phyloP scores from a whole-genome alignment of 2,113 vertebrate species.

The Equus quagga region DNA sequence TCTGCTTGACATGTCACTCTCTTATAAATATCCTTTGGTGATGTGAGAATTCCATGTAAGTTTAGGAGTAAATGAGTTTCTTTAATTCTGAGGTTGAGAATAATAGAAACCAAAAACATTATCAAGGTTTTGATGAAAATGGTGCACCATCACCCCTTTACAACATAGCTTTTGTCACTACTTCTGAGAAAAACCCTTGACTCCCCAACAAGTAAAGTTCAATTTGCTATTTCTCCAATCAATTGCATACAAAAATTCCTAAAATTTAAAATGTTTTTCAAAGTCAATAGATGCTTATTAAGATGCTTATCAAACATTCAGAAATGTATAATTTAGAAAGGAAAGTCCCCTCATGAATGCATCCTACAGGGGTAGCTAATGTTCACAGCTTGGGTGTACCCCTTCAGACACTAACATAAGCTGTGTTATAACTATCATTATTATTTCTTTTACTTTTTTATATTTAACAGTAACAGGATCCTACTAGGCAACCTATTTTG shows the following conservation, averaged over 20 bases:
- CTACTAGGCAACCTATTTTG: neutral
- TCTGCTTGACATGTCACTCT: neutral
- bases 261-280: neutral
- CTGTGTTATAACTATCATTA: neutral
- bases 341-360: neutral
- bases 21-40: neutral
- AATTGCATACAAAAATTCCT: neutral
- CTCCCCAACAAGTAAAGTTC: neutral
- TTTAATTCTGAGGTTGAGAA: neutral
- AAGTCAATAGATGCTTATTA: neutral
- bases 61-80: neutral
- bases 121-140: neutral
- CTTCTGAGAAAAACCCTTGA: neutral
- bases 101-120: neutral
- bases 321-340: neutral
- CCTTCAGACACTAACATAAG: neutral
- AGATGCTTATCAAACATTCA: slow-evolving; percentile 15
- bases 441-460: neutral
- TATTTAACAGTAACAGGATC: neutral
- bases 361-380: neutral
- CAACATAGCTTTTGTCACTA: neutral
- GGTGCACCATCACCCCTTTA: neutral
- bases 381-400: neutral
- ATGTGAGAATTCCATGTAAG: neutral
- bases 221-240: neutral